A percentile compares a stretch with the other conserved stretches of the same genome.
These are phyloP conservation scores for Phlogophora meticulosa DNA, from an alignment of 2,888 invertebrate species.

Conservation along the genomic window DNA sequence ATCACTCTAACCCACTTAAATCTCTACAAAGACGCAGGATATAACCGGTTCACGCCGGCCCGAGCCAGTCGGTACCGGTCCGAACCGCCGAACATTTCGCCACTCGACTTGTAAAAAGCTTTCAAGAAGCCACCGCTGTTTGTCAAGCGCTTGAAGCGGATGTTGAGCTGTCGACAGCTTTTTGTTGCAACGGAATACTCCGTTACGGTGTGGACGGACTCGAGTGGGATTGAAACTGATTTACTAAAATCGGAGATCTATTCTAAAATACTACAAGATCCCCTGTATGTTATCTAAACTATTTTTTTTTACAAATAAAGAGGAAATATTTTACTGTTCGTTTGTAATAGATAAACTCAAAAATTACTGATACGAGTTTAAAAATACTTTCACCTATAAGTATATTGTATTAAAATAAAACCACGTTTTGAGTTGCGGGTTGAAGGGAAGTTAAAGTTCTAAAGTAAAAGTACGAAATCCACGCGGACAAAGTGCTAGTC, in stretches of 20 bases:
- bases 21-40: constrained; percentile 49
- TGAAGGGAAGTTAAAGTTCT: no score
- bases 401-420: no score
- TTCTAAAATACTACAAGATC: not conserved
- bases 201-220: constrained; percentile 1
- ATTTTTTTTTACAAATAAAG: no score
- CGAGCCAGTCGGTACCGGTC: constrained; percentile 10
- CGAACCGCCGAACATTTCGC: constrained; percentile 42
- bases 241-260: not conserved
- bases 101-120: constrained; percentile 58
- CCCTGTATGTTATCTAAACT: no score
- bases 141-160: constrained; percentile 51
- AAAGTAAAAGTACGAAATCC: no score
- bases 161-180: constrained; percentile 33
- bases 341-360: no score
- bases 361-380: not conserved
- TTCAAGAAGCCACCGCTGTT: constrained; percentile 56
- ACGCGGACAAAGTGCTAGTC: no score
- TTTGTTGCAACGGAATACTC: constrained; percentile 12
- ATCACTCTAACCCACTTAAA: constrained; percentile 53
- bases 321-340: no score
- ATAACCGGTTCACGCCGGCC: constrained; percentile 43
- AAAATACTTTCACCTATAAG: not conserved
- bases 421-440: no score
- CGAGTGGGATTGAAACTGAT: constrained; percentile 5